Percentiles rank a stretch among this genome's conserved stretches.
phyloP scores from a whole-genome alignment of 2,888 invertebrate genomes.

The Scrobipalpa atriplicella region DNA sequence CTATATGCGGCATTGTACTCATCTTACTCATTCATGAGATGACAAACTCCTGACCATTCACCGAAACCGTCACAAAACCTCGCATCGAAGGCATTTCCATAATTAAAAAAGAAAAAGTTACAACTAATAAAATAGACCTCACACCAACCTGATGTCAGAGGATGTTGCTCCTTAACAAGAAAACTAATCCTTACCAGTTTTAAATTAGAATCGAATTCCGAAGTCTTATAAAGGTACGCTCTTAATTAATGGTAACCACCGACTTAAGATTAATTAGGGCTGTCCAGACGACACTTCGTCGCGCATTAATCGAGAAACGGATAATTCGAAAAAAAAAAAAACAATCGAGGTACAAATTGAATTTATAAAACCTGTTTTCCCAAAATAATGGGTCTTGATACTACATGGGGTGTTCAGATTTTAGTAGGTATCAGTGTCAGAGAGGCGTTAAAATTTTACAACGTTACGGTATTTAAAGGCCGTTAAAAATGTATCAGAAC shows the following conservation, averaged over 20 bases:
- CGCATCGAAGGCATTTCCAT: slow-evolving; percentile 32
- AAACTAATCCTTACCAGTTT: slow-evolving; percentile 37
- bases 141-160: slow-evolving; percentile 58
- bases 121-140: slow-evolving; percentile 60
- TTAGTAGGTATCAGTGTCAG: slow-evolving; percentile 56
- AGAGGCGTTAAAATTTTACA: slow-evolving; percentile 55
- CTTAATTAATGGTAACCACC: slow-evolving; percentile 71
- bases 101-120: slow-evolving; percentile 31
- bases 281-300: slow-evolving; percentile 71
- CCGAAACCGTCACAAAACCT: slow-evolving; percentile 6
- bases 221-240: slow-evolving; percentile 37
- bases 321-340: slow-evolving; percentile 56
- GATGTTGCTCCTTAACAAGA: slow-evolving; percentile 35
- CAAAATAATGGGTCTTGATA: slow-evolving; percentile 53
- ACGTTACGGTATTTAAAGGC: slow-evolving; percentile 26
- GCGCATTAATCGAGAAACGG: slow-evolving; percentile 71
- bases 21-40: slow-evolving; percentile 7
- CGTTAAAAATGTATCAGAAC: slow-evolving; percentile 6
- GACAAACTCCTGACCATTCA: background rate
- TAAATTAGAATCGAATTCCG: slow-evolving; percentile 33
- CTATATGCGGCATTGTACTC: background rate
- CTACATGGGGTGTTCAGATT: slow-evolving; percentile 57
- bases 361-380: slow-evolving; percentile 63
- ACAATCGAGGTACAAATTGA: slow-evolving; percentile 69
- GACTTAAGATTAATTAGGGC: slow-evolving; percentile 75